These are phyloP conservation scores for Tinea trinotella DNA, from an alignment of 2,888 invertebrate genomes.

Conservation along the genomic window DNA sequence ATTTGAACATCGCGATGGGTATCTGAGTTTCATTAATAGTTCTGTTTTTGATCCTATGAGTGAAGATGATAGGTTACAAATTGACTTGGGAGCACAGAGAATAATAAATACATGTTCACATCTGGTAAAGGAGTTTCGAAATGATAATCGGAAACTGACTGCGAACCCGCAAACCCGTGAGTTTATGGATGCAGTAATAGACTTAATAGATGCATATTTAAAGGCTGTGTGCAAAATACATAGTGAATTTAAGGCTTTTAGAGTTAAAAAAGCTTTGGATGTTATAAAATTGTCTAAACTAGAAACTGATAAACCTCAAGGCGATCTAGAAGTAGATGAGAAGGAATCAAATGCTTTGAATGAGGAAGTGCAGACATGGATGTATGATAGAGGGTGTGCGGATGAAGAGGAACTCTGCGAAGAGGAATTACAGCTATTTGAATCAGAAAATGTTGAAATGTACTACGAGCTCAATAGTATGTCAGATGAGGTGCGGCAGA, in stretches of 20 bases:
- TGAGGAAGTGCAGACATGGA: background rate
- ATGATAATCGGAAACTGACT: constrained; percentile 69
- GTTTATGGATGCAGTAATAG: constrained; percentile 82
- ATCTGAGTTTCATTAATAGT: constrained; percentile 85
- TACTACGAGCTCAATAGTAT: constrained; percentile 90
- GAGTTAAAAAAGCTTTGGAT: constrained; percentile 89
- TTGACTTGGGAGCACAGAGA: constrained; percentile 87
- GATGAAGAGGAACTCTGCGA: constrained; percentile 76
- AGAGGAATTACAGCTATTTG: constrained; percentile 94
- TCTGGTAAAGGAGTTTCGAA: constrained; percentile 81
- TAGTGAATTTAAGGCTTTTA: constrained; percentile 88
- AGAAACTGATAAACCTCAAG: constrained; percentile 44
- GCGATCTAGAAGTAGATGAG: constrained; percentile 26
- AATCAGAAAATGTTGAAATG: constrained; percentile 90
- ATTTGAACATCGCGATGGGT: constrained; percentile 86
- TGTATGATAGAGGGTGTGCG: constrained; percentile 25
- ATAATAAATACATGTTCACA: constrained; percentile 87
- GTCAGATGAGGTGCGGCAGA: constrained; percentile 91
- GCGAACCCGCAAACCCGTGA: constrained; percentile 78
- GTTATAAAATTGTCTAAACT: constrained; percentile 84
- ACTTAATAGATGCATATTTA: constrained; percentile 84
- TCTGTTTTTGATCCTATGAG: constrained; percentile 82
- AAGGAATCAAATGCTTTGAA: constrained; percentile 25
- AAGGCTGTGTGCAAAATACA: constrained; percentile 90
- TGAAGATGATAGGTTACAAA: constrained; percentile 87